Evolutionary conservation across 2,888 invertebrate genomes (phyloP).

Genomic region (Apoderus coryli): DNA sequence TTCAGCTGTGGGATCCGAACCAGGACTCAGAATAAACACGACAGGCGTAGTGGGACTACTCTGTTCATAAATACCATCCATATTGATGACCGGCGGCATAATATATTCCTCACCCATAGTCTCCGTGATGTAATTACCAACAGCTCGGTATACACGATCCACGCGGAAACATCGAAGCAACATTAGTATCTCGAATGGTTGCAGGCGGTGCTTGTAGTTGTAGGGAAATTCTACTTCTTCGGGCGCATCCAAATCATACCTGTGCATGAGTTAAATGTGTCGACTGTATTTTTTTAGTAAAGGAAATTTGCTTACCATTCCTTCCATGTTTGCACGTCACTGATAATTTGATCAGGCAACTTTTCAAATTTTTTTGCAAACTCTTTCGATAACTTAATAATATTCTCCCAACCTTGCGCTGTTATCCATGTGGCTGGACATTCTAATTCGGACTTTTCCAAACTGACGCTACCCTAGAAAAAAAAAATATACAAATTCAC

Average conservation of each 20-base stretch:
- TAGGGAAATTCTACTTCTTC: constrained; percentile 58
- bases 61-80: constrained; percentile 73
- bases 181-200: constrained; percentile 61
- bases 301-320: too few relatives aligned
- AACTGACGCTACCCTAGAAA: constrained; percentile 41
- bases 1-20: constrained; percentile 84
- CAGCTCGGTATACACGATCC: constrained; percentile 76
- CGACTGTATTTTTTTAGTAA: too few relatives aligned
- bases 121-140: constrained; percentile 66
- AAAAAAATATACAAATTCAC: background rate
- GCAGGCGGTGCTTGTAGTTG: constrained; percentile 48
- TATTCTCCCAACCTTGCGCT: constrained; percentile 68
- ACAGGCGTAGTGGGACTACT: constrained; percentile 73
- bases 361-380: constrained; percentile 49
- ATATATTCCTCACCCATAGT: constrained; percentile 81
- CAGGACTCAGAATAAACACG: constrained; percentile 85
- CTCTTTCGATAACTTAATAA: constrained; percentile 54
- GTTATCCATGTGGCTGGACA: constrained; percentile 64
- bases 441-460: constrained; percentile 53
- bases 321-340: constrained; percentile 20
- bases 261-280: too few relatives aligned
- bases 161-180: constrained; percentile 78
- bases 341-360: constrained; percentile 48
- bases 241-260: constrained; percentile 70
- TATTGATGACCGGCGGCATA: constrained; percentile 74